Percentiles rank a stretch among this genome's conserved stretches.
phyloP scores from a whole-genome alignment of 1,140 invertebrate species.

The Sycophila sp. region DNA sequence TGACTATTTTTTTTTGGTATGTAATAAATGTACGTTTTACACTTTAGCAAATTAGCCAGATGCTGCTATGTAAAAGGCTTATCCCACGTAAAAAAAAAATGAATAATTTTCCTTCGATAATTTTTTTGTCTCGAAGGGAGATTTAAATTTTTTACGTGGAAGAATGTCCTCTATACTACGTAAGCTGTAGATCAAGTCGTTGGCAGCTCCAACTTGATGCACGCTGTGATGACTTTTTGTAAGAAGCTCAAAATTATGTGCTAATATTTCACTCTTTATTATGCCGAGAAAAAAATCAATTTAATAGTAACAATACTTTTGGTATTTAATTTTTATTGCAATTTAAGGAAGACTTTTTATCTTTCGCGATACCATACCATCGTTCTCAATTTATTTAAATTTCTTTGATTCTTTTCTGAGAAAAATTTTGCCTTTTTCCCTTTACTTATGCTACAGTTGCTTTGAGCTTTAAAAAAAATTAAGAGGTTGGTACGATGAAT shows the following conservation, averaged over 20 bases:
- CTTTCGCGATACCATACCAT: too few species aligned
- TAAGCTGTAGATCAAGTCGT: neutral
- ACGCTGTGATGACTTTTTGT: neutral
- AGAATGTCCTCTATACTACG: neutral
- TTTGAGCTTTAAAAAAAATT: too few species aligned
- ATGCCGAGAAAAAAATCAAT: too few species aligned
- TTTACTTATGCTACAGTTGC: neutral
- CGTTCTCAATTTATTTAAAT: too few species aligned
- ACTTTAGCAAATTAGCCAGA: neutral
- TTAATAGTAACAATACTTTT: too few species aligned
- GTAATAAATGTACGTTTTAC: neutral
- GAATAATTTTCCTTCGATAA: neutral
- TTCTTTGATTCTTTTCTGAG: neutral
- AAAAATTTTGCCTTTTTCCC: neutral
- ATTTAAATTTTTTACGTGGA: neutral
- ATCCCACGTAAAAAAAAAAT: neutral
- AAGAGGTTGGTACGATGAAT: too few species aligned
- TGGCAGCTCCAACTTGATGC: neutral
- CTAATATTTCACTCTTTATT: neutral
- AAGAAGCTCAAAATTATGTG: neutral
- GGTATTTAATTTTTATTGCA: too few species aligned
- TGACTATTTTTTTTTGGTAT: neutral
- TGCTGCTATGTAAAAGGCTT: neutral
- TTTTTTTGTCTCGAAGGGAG: neutral
- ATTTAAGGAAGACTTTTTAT: too few species aligned